phyloP scores from a whole-genome alignment of 1,140 invertebrate genomes.

The Achatina immaculata region DNA sequence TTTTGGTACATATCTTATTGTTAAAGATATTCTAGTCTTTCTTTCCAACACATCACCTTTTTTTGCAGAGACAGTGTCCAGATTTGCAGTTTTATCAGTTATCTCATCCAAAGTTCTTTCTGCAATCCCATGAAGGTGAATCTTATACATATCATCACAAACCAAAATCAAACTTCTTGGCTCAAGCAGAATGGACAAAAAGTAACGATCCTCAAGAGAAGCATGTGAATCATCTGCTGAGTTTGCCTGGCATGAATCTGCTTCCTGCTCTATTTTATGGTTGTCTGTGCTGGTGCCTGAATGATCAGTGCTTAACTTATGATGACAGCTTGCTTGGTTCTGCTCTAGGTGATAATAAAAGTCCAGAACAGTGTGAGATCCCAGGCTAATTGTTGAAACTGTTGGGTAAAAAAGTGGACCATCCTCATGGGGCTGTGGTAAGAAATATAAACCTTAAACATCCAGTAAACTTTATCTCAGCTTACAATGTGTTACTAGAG shows the following conservation, averaged over 20 bases:
- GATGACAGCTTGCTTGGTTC: background rate
- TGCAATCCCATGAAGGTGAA: constrained; percentile 91
- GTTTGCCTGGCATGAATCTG: background rate
- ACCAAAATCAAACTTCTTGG: constrained; percentile 89
- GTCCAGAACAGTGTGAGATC: constrained; percentile 89
- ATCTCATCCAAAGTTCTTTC: constrained; percentile 82
- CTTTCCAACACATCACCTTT: constrained; percentile 74
- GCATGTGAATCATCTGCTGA: constrained; percentile 41
- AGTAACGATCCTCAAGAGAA: constrained; percentile 65
- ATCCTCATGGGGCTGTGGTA: constrained; percentile 91
- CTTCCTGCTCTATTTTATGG: background rate
- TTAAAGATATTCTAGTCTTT: constrained; percentile 87
- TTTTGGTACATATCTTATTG: constrained; percentile 94
- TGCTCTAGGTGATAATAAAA: constrained; percentile 77
- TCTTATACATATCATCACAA: constrained; percentile 84
- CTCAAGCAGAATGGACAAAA: constrained; percentile 82
- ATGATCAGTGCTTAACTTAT: background rate
- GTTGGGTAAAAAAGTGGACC: constrained; percentile 93
- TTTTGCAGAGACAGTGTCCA: constrained; percentile 64
- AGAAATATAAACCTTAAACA: too few species aligned
- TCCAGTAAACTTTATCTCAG: too few species aligned
- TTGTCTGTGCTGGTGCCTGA: background rate
- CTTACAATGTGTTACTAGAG: too few species aligned
- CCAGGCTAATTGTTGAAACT: constrained; percentile 92
- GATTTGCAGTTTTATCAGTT: constrained; percentile 79